A percentile compares a stretch with the other conserved stretches of the same genome.
Conservation (phyloP, 2,888 invertebrate species). For the Teleiodes luculella region DNA sequence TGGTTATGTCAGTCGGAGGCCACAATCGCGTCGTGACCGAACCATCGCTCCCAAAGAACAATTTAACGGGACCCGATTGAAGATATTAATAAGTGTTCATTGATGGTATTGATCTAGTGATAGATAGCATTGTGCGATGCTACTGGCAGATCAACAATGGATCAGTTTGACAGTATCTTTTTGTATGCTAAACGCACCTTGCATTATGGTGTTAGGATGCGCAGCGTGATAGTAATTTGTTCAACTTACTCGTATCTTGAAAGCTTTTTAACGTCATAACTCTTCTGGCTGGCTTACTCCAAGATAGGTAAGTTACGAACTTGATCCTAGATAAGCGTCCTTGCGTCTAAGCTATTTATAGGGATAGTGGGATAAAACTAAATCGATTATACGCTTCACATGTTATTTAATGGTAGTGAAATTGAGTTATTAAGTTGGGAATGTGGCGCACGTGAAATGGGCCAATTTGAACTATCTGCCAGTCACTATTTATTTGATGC, state of each 20-base stretch:
- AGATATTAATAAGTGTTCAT: slow-evolving; percentile 8
- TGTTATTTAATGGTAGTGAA: neutral
- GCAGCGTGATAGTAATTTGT: neutral
- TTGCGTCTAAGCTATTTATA: too few relatives aligned
- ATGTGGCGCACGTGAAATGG: neutral
- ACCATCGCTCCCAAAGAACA: slow-evolving; percentile 3
- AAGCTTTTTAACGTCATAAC: neutral
- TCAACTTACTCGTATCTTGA: slow-evolving; percentile 3
- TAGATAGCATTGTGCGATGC: slow-evolving; percentile 6
- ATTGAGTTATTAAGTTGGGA: neutral
- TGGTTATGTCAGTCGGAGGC: slow-evolving; percentile 36
- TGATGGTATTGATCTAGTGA: slow-evolving; percentile 6
- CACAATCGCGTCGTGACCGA: slow-evolving; percentile 47
- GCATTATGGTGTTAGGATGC: neutral
- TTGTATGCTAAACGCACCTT: neutral
- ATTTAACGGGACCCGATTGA: slow-evolving; percentile 39
- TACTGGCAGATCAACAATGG: slow-evolving; percentile 1
- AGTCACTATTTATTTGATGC: neutral
- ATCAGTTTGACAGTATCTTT: neutral
- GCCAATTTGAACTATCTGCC: neutral
- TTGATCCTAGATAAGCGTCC: too few relatives aligned
- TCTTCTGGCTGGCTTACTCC: too few relatives aligned
- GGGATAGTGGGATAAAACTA: too few relatives aligned
- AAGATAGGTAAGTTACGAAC: neutral
- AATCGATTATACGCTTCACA: too few relatives aligned